Evolutionary conservation across 2,888 invertebrate species (phyloP), one percentile per base, ranked within the genome.

Genomic region (Horisme vitalbata): DNA sequence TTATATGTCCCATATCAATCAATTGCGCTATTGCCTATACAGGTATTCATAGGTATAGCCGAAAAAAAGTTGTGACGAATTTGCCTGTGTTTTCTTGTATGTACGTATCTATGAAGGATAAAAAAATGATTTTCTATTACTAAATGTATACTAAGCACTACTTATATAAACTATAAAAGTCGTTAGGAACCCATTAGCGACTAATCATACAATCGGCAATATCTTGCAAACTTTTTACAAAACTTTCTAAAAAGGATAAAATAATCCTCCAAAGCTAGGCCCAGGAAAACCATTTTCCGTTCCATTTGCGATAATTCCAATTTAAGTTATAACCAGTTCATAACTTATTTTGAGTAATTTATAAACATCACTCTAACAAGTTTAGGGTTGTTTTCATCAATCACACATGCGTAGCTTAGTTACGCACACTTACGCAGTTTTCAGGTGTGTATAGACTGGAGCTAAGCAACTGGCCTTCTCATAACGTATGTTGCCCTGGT

Each of bases 401-500:
- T 50, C 46, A 33, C 49, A 74, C 75, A 75, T 59, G 60, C 55
- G 20, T 51, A 45, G 12, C 13, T n/a, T n/a, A n/a, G n/a, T 43
- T 37, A 68, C 69, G 59, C 74, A 69, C 68, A 65, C 71, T 49
- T 3, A 30, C 39, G 35, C 33, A 51, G 12, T 45, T 47, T 52
- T 54, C 45, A 48, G 59, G 45, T 18, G 36, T 43, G 24, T 24
- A 20, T 23, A 27, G 13, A 30, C 27, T 14, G 18, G 20, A 32
- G 23, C 45, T 45, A 54, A 45, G 55, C 43, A 63, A 68, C 69
- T 70, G 45, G 21, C 45, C 51, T 65, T 71, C 69, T 73, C 45
- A 26, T 38, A 27, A 24, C 34, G 59, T 62, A 66, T 88, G 71
- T 11, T 45, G 0, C 46, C 86, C 84, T 85, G 67, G 87, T 89